These are phyloP conservation scores for Columba janthina DNA, from an alignment of 2,113 vertebrate genomes.

Conservation along the genomic window DNA sequence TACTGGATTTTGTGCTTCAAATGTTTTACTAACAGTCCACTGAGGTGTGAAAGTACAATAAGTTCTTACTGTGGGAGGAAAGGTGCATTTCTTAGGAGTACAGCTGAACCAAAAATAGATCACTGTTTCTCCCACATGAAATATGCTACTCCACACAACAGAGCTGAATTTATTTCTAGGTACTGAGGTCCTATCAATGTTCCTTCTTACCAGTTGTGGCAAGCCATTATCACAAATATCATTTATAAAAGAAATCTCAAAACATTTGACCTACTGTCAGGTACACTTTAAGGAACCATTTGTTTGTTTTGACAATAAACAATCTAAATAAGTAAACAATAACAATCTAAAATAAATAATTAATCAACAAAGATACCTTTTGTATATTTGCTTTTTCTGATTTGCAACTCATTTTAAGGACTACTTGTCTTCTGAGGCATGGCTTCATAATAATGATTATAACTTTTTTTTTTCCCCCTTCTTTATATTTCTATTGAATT, in stretches of 20 bases:
- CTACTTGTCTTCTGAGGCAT: not conserved
- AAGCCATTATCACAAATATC: not conserved
- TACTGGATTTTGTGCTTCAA: slow-evolving; percentile 39
- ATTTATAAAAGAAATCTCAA: not conserved
- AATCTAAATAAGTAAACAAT: not conserved
- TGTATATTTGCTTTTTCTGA: not conserved
- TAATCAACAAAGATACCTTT: not conserved
- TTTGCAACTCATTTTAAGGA: not conserved
- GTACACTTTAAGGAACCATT: not conserved
- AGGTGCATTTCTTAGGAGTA: slow-evolving; percentile 3
- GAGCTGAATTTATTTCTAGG: not conserved
- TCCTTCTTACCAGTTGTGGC: not conserved
- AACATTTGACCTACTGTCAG: not conserved
- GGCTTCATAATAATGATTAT: not conserved
- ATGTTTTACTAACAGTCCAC: slow-evolving; percentile 21
- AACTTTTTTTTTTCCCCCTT: not conserved
- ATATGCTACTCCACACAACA: not conserved
- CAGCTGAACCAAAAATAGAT: slow-evolving; percentile 25
- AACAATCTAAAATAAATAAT: not conserved
- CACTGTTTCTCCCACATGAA: not conserved
- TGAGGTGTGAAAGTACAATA: slow-evolving; percentile 28
- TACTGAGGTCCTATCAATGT: not conserved
- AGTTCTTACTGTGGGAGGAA: not conserved
- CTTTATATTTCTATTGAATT: not conserved
- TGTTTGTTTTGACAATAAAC: not conserved